These are phyloP conservation scores for Omphaloscelis lunosa DNA, from an alignment of 2,888 invertebrate genomes.

Conservation along the genomic window DNA sequence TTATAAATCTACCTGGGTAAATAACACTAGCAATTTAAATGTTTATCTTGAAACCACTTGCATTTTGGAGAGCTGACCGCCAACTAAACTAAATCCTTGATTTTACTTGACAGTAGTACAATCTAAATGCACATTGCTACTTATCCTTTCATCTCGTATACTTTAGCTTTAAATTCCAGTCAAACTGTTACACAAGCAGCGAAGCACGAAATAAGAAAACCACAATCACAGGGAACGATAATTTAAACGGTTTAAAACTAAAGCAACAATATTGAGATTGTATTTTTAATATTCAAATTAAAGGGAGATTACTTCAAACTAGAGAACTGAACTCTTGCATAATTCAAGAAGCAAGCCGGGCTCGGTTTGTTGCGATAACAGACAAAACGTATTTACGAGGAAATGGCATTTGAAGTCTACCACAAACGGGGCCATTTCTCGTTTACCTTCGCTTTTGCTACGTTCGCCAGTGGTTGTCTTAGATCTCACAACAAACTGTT, in stretches of 20 bases:
- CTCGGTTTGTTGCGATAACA: constrained; percentile 63
- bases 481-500: constrained; percentile 37
- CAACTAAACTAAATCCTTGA: constrained; percentile 20
- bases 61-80: background rate
- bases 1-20: background rate
- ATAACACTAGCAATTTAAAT: background rate
- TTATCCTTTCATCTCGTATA: constrained; percentile 30
- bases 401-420: constrained; percentile 57
- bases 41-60: background rate
- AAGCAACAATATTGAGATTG: constrained; percentile 64
- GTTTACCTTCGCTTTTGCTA: constrained; percentile 54
- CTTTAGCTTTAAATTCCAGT: constrained; percentile 31
- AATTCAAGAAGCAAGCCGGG: constrained; percentile 62
- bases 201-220: constrained; percentile 59
- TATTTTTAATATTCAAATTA: constrained; percentile 70
- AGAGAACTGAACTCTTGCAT: constrained; percentile 65
- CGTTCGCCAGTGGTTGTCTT: constrained; percentile 40
- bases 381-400: constrained; percentile 63
- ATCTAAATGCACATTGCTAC: constrained; percentile 24
- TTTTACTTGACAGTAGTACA: constrained; percentile 12
- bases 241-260: constrained; percentile 55
- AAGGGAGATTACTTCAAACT: constrained; percentile 63
- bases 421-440: constrained; percentile 54
- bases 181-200: constrained; percentile 36
- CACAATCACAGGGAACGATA: constrained; percentile 37